Base-by-base conservation (phyloP, 2,888 invertebrate genomes). In the Bombyx huttoni region DNA sequence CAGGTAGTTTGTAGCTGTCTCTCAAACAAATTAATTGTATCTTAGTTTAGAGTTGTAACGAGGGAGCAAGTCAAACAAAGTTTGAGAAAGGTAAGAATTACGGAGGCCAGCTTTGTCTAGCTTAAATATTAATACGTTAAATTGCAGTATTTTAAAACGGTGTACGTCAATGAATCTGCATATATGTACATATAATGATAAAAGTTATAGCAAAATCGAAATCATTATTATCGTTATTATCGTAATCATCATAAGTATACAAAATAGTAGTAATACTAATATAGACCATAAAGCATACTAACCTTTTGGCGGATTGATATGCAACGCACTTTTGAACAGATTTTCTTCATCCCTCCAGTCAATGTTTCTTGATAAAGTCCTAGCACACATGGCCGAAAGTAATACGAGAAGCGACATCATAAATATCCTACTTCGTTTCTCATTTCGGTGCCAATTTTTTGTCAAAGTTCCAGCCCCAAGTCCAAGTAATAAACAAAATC, bases 231-330 rank as follows among this genome's bases (percentile, higher is more conserved):
- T 24, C 24, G 24, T 24, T 46, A 24, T 46, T 8, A 34, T 50
- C 8, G 8, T 40, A 40, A 40, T 40, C 40, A 40, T 10, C 40
- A 40, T 12, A 40, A 10, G 2, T 10, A 40, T 12, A 40, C 3
- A 40, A 40, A 40, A 2, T 40, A 12, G 2, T 40, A 40, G 45
- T 5, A 45, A 9, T 24, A 45, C 1, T 49, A 10, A 24, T 7
- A 10, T 1, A 14, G 34, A 33, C 10, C 6, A 49, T 34, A 8
- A 35, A 47, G n/a, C 24, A 14, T 47, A 65, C 87, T 90, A 80
- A 98, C 98, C 97, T 95, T 98, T 99, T n/a, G 98, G 97, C 52
- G 98, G 98, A 86, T 98, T 99, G 71, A 98, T 93, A 65, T 91
- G 89, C 61, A 98, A 90, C 33, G 98, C 98, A 60, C 98, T 96